Evolutionary conservation across 2,888 invertebrate genomes (phyloP), one percentile per base, ranked within the genome.

Genomic region (Patella ulyssiponensis): DNA sequence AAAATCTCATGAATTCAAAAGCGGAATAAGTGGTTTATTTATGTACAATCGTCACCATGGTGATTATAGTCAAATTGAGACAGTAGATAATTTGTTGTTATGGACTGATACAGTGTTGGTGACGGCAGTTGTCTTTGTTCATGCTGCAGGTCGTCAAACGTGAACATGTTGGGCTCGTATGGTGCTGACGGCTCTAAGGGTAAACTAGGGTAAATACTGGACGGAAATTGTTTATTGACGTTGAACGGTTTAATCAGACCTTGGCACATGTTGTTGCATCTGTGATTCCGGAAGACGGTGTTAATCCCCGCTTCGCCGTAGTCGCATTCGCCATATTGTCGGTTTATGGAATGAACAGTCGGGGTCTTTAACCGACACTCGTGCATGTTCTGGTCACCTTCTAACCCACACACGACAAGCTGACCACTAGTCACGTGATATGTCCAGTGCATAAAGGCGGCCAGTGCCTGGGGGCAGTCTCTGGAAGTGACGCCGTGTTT

Each of bases 381-480:
- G 2, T 69, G 51, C 27, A 78, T 80, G 64, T 83, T 78, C 20
- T 78, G 53, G 14, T 75, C 64, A 15, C 83, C 83, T 70, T 81
- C 79, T 33, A 83, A 71, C 2, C 80, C 78, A 54, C 80, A 79
- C 20, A 81, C 69, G 15, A 83, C 81, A 15, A 79, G 77, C 56
- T 78, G 56, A 11, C 83, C 83, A 51, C 77, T 75, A 23, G 79
- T 78, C 17, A 53, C 44, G 58, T 80, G 78, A 75, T 81, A 77
- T 9, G 81, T 73, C 78, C 78, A 83, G 58, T 83, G 83, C 7
- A 79, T 77, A 64, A 83, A 83, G 12, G 83, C 81, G 27, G 81
- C 77, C 2, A 73, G 73, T 20, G 73, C 33, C 20, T 17, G n/a
- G 4, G 76, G 33, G 17, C 56, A 71, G 54, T 44, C 44, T 33